Conservation (phyloP, 2,888 invertebrate species). For the Furcula furcula region DNA sequence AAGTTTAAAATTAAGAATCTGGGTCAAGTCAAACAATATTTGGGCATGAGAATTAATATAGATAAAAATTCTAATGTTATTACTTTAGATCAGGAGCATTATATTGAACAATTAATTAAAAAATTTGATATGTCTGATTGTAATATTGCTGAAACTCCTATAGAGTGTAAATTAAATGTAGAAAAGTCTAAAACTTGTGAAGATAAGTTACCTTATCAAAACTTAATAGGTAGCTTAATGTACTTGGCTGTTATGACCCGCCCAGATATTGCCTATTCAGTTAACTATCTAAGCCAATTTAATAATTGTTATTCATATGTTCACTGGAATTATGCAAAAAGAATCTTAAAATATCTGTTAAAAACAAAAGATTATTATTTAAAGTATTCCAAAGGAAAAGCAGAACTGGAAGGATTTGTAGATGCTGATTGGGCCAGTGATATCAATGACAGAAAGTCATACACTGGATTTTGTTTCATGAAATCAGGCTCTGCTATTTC, state of each 20-base stretch:
- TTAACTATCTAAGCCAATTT: constrained; percentile 7
- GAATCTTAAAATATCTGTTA: constrained; percentile 5
- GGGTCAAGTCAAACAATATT: constrained; percentile 3
- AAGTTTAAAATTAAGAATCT: constrained; percentile 3
- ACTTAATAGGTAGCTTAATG: constrained; percentile 4
- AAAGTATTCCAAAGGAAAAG: not conserved
- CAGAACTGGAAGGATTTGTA: constrained; percentile 3
- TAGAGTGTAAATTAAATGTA: constrained; percentile 1
- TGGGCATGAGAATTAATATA: constrained; percentile 5
- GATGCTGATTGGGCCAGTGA: constrained; percentile 13
- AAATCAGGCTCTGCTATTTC: constrained; percentile 6
- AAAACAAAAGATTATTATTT: not conserved
- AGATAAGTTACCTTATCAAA: constrained; percentile 1
- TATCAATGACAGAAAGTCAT: constrained; percentile 7
- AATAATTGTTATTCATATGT: not conserved
- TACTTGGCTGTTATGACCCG: constrained; percentile 5
- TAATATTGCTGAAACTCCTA: constrained; percentile 2
- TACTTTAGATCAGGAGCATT: constrained; percentile 5
- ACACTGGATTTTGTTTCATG: constrained; percentile 11
- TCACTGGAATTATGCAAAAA: constrained; percentile 9
- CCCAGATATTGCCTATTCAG: constrained; percentile 3
- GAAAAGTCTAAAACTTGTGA: not conserved
- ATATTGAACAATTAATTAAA: constrained; percentile 1
- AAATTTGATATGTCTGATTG: constrained; percentile 2
- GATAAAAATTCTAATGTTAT: not conserved